Base-by-base conservation (phyloP, 1,140 invertebrate species). In the Drosophila arizonae region DNA sequence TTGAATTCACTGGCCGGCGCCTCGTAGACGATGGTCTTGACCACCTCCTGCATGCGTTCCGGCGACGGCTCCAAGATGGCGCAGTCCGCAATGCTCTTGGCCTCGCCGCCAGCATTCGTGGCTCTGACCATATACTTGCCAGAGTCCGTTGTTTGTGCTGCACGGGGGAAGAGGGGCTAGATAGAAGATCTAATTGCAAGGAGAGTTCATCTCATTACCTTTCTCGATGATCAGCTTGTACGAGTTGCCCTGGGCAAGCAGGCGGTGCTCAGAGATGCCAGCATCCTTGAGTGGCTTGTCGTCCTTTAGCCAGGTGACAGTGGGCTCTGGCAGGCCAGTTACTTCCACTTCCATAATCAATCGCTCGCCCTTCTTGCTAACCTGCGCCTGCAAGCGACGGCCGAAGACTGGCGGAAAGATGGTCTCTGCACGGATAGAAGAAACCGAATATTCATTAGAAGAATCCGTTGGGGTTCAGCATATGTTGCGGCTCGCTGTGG, bases 391-490 rank as follows among this genome's bases (percentile, higher is more conserved):
- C 15, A 97, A 92, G 63, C 96, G 93, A 82, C 95, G 93, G 8
- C 95, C 95, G 91, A 97, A 96, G 45, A 96, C 96, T 9, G 96
- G 96, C 17, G 96, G 96, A 81, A 96, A 96, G 54, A 95, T 94
- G 36, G 94, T 95, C 93, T 96, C 95, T 96, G 91, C 17, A 58
- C 26, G 17, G 24, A 43, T 11, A 33, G 8, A 26, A 64, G 30
- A 55, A 55, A 39, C n/a, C 50, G 13, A 41, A 39, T 5, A 36
- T 36, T 24, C 30, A 54, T 69, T 50, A 74, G 63, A 67, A 50
- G 55, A 30, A 15, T 39, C 30, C 67, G 3, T 66, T 57, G 39
- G n/a, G 52, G 57, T 21, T 36, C 43, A 3, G 9, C 61, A 77
- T 64, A 26, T 65, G 65, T 69, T 74, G 57, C 55, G 65, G 56